Base-by-base conservation (phyloP, 2,113 vertebrate genomes). In the Muntiacus reevesi region DNA sequence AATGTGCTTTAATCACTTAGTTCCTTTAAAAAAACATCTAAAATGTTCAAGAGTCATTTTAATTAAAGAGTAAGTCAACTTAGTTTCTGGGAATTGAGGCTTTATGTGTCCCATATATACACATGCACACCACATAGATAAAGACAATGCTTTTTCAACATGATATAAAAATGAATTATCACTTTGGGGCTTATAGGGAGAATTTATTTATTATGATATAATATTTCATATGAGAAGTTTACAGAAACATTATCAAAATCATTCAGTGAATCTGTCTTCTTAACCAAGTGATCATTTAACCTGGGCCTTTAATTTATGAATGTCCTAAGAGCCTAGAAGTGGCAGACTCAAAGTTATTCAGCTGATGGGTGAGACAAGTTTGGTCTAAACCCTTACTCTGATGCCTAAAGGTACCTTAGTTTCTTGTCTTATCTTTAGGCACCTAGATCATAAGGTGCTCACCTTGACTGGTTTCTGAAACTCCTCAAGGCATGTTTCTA, bases 381-480 rank as follows among this genome's bases (percentile, higher is more conserved):
- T 23, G 7, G 33, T 19, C 23, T 14, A 33, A 87, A 12, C 3
- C 14, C 6, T n/a, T 59, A 16, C 5, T 28, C 82, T 82, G 78
- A 36, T 30, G 23, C 14, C 30, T 62, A 60, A 60, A 81, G 15
- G 5, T 28, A 15, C 9, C 55, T 84, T n/a, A 23, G 11, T 9
- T 81, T 87, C 55, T 19, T 3, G 1, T 7, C 10, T 40, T 19
- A 43, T 9, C 19, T 50, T 78, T 62, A n/a, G 25, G 43, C 21
- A 33, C 33, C 13, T 40, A 79, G 21, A 40, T 6, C 0, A 3
- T 1, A 17, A 10, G 0, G 14, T 71, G 4, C 5, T 23, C 2
- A 4, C 5, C 16, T 0, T 40, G n/a, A 15, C 25, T 1, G 2
- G 6, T 5, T 64, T 4, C 33, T 50, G 47, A 50, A 50, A 12